Percentiles rank a stretch among this genome's conserved stretches.
These are phyloP conservation scores for Pycnomerus fuliginosus DNA, from an alignment of 2,888 invertebrate genomes.

Conservation along the genomic window DNA sequence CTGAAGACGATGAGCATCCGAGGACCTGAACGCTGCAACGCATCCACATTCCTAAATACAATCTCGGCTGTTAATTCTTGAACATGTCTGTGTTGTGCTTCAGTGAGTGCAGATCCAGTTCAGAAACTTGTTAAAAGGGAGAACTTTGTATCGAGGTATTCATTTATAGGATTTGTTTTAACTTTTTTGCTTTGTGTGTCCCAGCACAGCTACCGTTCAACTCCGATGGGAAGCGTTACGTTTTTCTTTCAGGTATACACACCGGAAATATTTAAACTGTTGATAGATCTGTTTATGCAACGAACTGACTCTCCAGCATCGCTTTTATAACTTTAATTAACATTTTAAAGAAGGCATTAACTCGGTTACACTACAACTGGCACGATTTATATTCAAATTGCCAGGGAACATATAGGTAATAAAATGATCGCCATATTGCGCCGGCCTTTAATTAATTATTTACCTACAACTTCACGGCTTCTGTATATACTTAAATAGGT, in stretches of 20 bases:
- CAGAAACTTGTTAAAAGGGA: conserved; percentile 38
- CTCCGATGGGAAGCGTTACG: conserved; percentile 2
- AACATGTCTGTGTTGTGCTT: conserved; percentile 46
- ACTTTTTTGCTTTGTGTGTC: conserved; percentile 2
- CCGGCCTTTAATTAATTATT: too few species aligned
- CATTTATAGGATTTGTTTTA: conserved; percentile 23
- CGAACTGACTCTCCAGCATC: too few species aligned
- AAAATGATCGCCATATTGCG: too few species aligned
- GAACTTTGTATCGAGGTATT: conserved; percentile 26
- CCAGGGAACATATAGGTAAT: too few species aligned
- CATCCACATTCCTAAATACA: conserved; percentile 47
- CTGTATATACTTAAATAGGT: too few species aligned
- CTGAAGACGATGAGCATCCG: not conserved
- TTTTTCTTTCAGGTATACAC: conserved; percentile 1
- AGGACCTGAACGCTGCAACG: conserved; percentile 15
- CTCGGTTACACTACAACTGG: too few species aligned
- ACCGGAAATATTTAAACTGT: not conserved
- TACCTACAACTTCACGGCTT: too few species aligned
- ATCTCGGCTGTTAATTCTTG: conserved; percentile 46
- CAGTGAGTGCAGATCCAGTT: conserved; percentile 47
- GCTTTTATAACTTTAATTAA: too few species aligned
- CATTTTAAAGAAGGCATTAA: too few species aligned
- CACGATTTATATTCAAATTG: too few species aligned
- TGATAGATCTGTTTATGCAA: too few species aligned
- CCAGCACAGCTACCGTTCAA: not conserved